Evolutionary conservation across 1,140 invertebrate genomes (phyloP), one percentile per base, ranked within the genome.

Genomic region (Forficula auricularia): DNA sequence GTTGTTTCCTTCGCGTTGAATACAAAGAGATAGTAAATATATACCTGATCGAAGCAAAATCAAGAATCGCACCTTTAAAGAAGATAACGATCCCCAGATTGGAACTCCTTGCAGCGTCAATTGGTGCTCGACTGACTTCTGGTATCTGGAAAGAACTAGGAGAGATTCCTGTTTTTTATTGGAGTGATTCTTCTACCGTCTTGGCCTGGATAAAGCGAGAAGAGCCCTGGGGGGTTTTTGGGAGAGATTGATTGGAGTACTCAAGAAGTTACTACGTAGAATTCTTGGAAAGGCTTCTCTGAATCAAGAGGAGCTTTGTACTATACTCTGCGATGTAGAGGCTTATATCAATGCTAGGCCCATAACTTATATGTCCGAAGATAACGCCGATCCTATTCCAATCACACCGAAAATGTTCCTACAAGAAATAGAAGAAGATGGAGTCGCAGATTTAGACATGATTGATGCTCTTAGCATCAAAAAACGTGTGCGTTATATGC

Each of bases 21-120:
- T 31, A 35, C 14, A 15, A 43, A 6, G 7, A 38, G 16, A 3
- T 39, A 42, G 44, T 43, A 3, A 35, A 35, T 6, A 30, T 50
- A 3, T 40, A 50, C 8, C 36, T 63, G 18, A 3, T 61, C 16
- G 42, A 52, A 14, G 52, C 54, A 7, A 61, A 61, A 45, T 32
- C 52, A 10, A 38, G 57, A 45, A 46, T 61, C 0, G 50, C 58
- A 7, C 58, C 59, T 4, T 13, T 48, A 14, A 55, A 56, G 42
- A 39, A 45, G 33, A 35, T 53, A 2, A 56, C 52, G 1, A 54
- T 60, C 18, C 57, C 55, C 2, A 48, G 55, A 38, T 42, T 62
- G 4, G 58, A 60, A 47, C 44, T 64, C 3, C 39, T 61, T 40
- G 59, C 53, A 10, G 54, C 56, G 4, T 38, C 52, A 3, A 54